phyloP scores from a whole-genome alignment of 2,113 vertebrate genomes.

The Caretta caretta region DNA sequence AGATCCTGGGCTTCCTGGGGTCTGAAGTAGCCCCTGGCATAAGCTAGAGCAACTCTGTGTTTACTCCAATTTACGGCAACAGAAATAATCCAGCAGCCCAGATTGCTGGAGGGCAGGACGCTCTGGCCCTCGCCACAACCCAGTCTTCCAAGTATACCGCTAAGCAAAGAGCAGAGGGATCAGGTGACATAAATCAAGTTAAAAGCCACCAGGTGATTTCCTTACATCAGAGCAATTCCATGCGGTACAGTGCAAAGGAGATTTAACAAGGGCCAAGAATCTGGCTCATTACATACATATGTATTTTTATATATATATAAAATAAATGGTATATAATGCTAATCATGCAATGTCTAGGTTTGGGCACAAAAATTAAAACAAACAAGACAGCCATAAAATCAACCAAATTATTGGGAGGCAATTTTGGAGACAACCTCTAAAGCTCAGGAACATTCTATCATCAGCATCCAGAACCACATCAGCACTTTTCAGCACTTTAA shows the following conservation, averaged over 20 bases:
- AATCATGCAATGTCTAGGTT: neutral
- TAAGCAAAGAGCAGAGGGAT: neutral
- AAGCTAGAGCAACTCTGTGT: neutral
- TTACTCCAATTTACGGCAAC: neutral
- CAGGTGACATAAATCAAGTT: neutral
- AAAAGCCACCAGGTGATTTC: neutral
- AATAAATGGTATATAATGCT: too few relatives aligned
- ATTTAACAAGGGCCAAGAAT: neutral
- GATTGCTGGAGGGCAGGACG: accelerated
- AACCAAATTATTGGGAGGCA: neutral
- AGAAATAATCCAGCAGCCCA: neutral
- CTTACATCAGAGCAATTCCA: neutral
- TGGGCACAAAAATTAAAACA: neutral
- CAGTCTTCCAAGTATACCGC: neutral
- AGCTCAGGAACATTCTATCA: neutral
- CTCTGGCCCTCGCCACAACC: neutral
- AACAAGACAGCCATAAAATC: neutral
- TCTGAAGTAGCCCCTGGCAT: neutral
- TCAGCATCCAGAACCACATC: neutral
- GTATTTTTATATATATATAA: too few relatives aligned
- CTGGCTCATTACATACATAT: neutral
- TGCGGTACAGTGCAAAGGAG: neutral
- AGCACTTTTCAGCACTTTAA: neutral
- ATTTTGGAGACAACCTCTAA: neutral
- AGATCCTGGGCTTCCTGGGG: neutral